A percentile compares a stretch with the other conserved stretches of the same genome.
These are phyloP conservation scores for Neria commutata DNA, from an alignment of 2,888 invertebrate genomes.

Conservation along the genomic window DNA sequence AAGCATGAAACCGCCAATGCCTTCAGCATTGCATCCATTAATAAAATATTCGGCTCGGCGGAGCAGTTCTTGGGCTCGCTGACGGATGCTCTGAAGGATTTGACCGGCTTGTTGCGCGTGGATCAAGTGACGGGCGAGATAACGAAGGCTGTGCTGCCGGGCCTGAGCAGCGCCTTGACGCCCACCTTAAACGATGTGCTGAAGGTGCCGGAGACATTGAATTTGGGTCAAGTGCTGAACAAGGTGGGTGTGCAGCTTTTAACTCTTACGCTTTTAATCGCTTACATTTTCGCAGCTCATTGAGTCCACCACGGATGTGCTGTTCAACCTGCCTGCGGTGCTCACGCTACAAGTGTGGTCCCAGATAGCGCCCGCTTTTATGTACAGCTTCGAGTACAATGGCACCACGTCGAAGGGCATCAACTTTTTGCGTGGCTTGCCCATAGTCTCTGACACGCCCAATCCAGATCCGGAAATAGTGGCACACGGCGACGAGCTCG, in stretches of 20 bases:
- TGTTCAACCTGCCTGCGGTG: constrained; percentile 79
- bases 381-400: constrained; percentile 78
- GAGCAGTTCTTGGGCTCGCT: constrained; percentile 53
- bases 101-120: constrained; percentile 49
- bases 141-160: constrained; percentile 49
- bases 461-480: constrained; percentile 47
- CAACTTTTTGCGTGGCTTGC: constrained; percentile 71
- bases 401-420: constrained; percentile 68
- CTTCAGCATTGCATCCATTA: constrained; percentile 45
- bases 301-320: constrained; percentile 69
- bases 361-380: constrained; percentile 67
- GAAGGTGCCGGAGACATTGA: constrained; percentile 49
- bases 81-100: constrained; percentile 40
- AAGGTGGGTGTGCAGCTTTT: constrained; percentile 41
- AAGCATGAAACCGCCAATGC: constrained; percentile 71
- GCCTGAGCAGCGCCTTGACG: constrained; percentile 39
- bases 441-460: constrained; percentile 65
- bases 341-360: constrained; percentile 76
- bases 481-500: constrained; percentile 76
- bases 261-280: not conserved
- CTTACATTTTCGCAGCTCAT: constrained; percentile 39
- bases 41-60: constrained; percentile 51
- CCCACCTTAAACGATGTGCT: constrained; percentile 52
- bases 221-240: constrained; percentile 48
- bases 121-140: constrained; percentile 52